phyloP scores from a whole-genome alignment of 1,140 invertebrate genomes.

The Diorhabda sublineata region DNA sequence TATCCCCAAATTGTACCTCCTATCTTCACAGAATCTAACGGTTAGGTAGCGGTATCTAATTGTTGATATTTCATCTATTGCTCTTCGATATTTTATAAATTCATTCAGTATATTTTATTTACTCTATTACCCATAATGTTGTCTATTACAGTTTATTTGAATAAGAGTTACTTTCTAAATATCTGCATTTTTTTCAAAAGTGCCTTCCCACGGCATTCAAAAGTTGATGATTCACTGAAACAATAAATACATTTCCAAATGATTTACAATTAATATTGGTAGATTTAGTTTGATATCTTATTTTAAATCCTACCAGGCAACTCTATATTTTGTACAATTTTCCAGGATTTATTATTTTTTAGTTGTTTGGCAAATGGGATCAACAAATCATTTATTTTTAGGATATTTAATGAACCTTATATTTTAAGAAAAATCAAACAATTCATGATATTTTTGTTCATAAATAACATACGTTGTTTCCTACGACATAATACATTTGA shows the following conservation, averaged over 20 bases:
- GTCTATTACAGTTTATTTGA: no score
- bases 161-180: background rate
- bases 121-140: no score
- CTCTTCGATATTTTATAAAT: no score
- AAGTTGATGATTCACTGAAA: conserved; percentile 1
- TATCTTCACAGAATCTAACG: background rate
- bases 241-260: background rate
- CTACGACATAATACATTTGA: no score
- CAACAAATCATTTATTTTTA: background rate
- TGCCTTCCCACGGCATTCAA: background rate
- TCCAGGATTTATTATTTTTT: background rate
- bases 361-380: background rate
- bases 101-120: no score
- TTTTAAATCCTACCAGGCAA: background rate
- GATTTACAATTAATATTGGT: background rate
- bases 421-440: background rate
- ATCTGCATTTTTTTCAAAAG: background rate
- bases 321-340: background rate
- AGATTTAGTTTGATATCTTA: background rate
- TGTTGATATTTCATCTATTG: no score
- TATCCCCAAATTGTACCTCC: background rate
- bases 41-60: background rate
- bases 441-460: no score
- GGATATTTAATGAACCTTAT: background rate
- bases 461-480: no score